Conservation (phyloP, 1,140 invertebrate genomes). For the Belonocnema kinseyi region DNA sequence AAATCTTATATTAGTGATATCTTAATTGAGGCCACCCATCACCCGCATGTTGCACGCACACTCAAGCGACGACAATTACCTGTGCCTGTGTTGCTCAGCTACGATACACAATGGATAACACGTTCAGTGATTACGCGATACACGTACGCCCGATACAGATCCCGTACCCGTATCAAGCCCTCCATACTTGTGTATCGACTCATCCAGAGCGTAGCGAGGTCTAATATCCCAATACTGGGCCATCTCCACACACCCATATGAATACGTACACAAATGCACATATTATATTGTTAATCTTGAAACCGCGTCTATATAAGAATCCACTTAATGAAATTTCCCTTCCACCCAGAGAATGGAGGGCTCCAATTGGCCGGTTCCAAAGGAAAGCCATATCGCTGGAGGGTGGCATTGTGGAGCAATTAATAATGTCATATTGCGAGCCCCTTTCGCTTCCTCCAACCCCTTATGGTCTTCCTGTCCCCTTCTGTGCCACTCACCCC, state of each 20-base stretch:
- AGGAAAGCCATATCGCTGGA: constrained; percentile 52
- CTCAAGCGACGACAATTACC: constrained; percentile 29
- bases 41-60: constrained; percentile 23
- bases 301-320: constrained; percentile 71
- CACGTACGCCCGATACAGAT: constrained; percentile 39
- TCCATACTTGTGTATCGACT: constrained; percentile 55
- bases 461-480: constrained; percentile 38
- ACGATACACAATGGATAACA: constrained; percentile 7
- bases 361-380: constrained; percentile 58
- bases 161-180: constrained; percentile 35
- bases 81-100: neutral
- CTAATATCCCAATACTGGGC: constrained; percentile 61
- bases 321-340: constrained; percentile 72
- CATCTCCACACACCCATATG: constrained; percentile 37
- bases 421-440: constrained; percentile 72
- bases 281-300: constrained; percentile 71
- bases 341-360: constrained; percentile 49
- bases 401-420: constrained; percentile 67
- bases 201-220: constrained; percentile 51
- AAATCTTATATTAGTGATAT: constrained; percentile 24
- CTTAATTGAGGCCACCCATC: constrained; percentile 26
- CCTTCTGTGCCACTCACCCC: constrained; percentile 34
- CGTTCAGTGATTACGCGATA: constrained; percentile 51
- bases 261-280: constrained; percentile 40
- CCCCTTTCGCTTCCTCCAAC: constrained; percentile 42